phyloP scores from a whole-genome alignment of 2,888 invertebrate species.

The Limnephilus rhombicus region DNA sequence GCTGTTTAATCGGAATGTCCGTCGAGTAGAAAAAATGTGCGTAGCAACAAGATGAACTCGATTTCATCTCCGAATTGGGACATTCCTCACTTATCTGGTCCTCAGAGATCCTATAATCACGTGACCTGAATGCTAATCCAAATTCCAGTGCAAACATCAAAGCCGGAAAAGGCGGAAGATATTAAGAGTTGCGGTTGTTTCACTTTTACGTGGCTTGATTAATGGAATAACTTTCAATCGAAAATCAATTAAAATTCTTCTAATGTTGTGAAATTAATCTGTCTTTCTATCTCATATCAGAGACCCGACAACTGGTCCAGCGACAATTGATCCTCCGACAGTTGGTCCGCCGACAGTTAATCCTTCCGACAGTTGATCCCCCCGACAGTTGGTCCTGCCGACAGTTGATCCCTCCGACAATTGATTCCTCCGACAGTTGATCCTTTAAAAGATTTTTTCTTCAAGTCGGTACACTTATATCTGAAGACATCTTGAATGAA shows the following conservation, averaged over 20 bases:
- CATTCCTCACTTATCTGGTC: neutral
- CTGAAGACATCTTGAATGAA: too few species aligned
- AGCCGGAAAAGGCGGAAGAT: neutral
- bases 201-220: neutral
- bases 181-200: slow-evolving; percentile 43
- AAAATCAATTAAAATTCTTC: neutral
- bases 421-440: too few species aligned
- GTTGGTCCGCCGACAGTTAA: too few species aligned
- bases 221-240: neutral
- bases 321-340: too few species aligned
- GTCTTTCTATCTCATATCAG: too few species aligned
- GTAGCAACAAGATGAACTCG: neutral
- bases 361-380: too few species aligned
- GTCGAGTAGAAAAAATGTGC: neutral
- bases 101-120: slow-evolving; percentile 21
- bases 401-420: too few species aligned
- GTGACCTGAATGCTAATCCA: slow-evolving; percentile 5
- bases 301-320: too few species aligned
- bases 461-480: too few species aligned
- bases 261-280: too few species aligned
- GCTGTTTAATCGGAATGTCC: neutral
- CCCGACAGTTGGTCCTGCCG: too few species aligned
- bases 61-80: slow-evolving; percentile 1
- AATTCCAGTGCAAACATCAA: neutral
- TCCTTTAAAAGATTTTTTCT: too few species aligned